Percentiles rank a stretch among this genome's conserved stretches.
phyloP scores from a whole-genome alignment of 2,113 vertebrate genomes.

The Vidua macroura region DNA sequence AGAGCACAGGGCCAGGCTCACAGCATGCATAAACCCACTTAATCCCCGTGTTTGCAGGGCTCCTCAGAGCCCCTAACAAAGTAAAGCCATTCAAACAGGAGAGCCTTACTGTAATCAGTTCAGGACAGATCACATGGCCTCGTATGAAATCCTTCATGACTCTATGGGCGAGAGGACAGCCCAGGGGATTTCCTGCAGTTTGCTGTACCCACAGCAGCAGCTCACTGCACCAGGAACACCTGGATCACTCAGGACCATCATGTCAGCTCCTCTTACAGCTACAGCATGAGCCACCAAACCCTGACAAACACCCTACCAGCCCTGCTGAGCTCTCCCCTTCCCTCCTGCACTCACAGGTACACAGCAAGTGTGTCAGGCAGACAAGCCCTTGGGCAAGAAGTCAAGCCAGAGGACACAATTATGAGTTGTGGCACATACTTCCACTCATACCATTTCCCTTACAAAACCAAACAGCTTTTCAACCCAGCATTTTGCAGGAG shows the following conservation, averaged over 20 bases:
- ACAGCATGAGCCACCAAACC: neutral
- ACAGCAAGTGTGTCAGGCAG: rapidly evolving
- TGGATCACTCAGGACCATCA: neutral
- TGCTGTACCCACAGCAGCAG: neutral
- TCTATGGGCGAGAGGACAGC: rapidly evolving
- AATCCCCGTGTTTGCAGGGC: neutral
- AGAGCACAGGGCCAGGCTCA: neutral
- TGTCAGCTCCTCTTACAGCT: neutral
- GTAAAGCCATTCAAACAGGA: neutral
- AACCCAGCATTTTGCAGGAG: neutral
- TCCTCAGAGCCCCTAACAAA: neutral
- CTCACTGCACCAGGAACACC: neutral
- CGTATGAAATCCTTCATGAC: rapidly evolving
- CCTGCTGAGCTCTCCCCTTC: neutral
- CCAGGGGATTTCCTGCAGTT: neutral
- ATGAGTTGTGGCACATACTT: neutral
- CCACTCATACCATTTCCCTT: neutral
- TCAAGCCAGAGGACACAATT: neutral
- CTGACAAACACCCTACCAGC: neutral
- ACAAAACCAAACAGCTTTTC: neutral
- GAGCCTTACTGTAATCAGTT: neutral
- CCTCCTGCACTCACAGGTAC: neutral
- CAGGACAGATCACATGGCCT: neutral
- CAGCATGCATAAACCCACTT: neutral
- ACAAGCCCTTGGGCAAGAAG: neutral